Evolutionary conservation across 2,888 invertebrate genomes (phyloP), one percentile per base, ranked within the genome.

Genomic region (Drosophila percnosoma): DNA sequence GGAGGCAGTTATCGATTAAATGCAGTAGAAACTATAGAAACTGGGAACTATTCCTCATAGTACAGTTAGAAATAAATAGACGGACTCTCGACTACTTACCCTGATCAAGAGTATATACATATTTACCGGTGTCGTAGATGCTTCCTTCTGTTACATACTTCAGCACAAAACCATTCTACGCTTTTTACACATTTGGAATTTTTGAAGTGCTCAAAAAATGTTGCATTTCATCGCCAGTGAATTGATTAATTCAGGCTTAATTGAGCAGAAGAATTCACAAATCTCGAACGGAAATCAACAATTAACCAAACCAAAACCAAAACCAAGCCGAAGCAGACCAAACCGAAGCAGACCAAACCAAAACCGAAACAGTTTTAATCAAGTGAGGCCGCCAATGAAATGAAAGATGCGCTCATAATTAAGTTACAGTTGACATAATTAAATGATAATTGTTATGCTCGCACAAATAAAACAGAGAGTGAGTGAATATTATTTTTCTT

Each of bases 341-440:
- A 80, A 75, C 33, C 80, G 68, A 78, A 78, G 31, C 80, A 74
- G 66, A 71, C 86, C 74, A 69, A 80, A 75, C 33, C 80, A 74
- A 71, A 71, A 63, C 64, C 70, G 72, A 73, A 77, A 81, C 64
- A 79, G 68, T 74, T 81, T 70, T 81, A 68, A 75, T 82, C 79
- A 82, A 80, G 53, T 70, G 73, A 15, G 45, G 61, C 68, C 82
- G 65, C 75, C 78, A 83, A 80, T 84, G 75, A 55, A 54, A 45
- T 45, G 45, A 70, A 86, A 83, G 79, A 78, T 80, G 75, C 69
- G 73, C 69, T 76, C 82, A 90, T 90, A 90, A 90, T 90, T 90
- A 90, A 90, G 85, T 91, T 91, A 86, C 86, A 90, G 90, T 91
- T 91, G 90, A 90, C 90, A 90, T 90, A 89, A 85, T 90, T 88